Evolutionary conservation across 35 echinoderm and acorn worm species (phyloP), one percentile per base, ranked within the genome.

Genomic region (Heliocidaris tuberculata): DNA sequence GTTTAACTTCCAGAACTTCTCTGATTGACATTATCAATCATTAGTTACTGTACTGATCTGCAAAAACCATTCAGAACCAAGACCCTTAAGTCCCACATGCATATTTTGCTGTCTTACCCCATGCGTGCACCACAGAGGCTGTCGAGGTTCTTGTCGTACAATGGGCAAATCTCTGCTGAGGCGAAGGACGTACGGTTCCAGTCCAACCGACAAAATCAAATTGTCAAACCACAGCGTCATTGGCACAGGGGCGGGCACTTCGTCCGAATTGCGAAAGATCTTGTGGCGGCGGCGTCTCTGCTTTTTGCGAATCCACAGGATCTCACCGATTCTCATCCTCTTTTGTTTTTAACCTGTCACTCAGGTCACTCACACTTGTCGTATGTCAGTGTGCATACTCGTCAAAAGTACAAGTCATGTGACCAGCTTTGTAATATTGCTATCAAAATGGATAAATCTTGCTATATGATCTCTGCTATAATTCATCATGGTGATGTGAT

Each of bases 141-240:
- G 95, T 86, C 95, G 85, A 48, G 61, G 85, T n/a, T 71, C 90
- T 13, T 93, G 88, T 93, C 93, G 95, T 31, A 93, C 85, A 13
- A 97, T 97, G 59, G 93, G 95, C 27, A 99, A 92, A 59, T 97
- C 96, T 92, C 96, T 97, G 86, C 97, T 97, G 86, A 97, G 96
- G 19, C 93, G 94, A 10, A 99, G 94, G 60, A 99, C 96, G 48
- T 94, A 97, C 2, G 98, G 98, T 70, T 99, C 98, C 32, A 99
- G 95, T 12, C 98, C 98, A 7, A 99, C 96, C 21, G 98, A 94
- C 61, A 99, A 60, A 48, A 99, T 86, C 61, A 97, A 85, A 32
- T 97, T 94, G 88, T 97, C 96, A 93, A 99, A 96, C 97, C 98
- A 97, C 24, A 99, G 94, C 60, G 98, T 97, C 98, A 99, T 99